Percentiles rank a stretch among this genome's conserved stretches.
Conservation (phyloP, 2,113 vertebrate species). For the Promerops cafer region DNA sequence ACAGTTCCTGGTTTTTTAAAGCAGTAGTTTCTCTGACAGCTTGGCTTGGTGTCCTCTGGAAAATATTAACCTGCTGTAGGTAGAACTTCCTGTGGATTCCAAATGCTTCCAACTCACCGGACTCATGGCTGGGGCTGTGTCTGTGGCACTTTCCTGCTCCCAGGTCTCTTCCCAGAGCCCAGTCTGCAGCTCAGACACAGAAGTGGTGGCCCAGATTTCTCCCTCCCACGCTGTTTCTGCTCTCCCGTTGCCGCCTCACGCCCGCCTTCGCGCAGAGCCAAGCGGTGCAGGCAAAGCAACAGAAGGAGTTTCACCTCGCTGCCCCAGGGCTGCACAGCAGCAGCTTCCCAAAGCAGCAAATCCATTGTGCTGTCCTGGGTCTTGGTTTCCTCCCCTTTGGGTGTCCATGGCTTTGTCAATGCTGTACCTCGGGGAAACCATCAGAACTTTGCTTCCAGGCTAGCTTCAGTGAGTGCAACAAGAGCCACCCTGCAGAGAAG, state of each 20-base stretch:
- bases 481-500: background rate
- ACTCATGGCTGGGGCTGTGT: background rate
- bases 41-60: background rate
- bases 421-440: background rate
- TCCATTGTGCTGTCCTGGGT: background rate
- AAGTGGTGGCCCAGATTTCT: background rate
- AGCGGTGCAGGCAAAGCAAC: background rate
- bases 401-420: background rate
- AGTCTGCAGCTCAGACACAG: background rate
- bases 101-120: background rate
- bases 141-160: background rate
- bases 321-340: background rate
- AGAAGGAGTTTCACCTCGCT: background rate
- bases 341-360: background rate
- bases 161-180: background rate
- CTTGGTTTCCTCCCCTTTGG: background rate
- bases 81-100: background rate
- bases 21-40: conserved; percentile 27
- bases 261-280: background rate
- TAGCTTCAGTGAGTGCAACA: fast-evolving
- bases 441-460: background rate
- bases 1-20: background rate
- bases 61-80: background rate
- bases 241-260: background rate
- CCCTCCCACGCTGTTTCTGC: background rate